phyloP scores from a whole-genome alignment of 1,140 invertebrate species.

The Agraylea sexmaculata region DNA sequence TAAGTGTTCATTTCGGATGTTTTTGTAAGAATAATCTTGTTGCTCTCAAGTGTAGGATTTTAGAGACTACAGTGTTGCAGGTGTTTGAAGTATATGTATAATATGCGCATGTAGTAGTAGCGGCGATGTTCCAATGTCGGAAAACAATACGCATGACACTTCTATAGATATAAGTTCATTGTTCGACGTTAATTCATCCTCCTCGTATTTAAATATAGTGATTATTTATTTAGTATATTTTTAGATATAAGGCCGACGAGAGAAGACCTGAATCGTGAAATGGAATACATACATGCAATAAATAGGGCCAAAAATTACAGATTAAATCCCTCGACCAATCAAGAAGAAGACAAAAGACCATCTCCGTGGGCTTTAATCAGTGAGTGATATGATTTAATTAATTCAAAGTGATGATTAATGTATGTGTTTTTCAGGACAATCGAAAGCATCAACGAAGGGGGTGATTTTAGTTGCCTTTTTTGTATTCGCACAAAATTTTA shows the following conservation, averaged over 20 bases:
- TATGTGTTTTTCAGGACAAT: too few relatives aligned
- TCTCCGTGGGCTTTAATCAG: background rate
- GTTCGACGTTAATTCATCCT: background rate
- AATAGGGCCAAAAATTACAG: background rate
- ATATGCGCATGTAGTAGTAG: too few relatives aligned
- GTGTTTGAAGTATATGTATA: too few relatives aligned
- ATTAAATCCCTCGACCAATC: background rate
- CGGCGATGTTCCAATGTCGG: too few relatives aligned
- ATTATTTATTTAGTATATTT: background rate
- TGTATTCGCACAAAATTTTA: background rate
- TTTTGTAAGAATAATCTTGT: too few relatives aligned
- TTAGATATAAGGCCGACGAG: slow-evolving; percentile 8
- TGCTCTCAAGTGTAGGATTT: too few relatives aligned
- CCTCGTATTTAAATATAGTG: background rate
- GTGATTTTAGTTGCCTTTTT: background rate
- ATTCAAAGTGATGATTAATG: too few relatives aligned
- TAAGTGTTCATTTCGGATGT: too few relatives aligned
- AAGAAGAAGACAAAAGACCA: background rate
- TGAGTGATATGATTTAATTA: background rate
- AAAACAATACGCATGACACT: too few relatives aligned
- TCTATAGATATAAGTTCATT: slow-evolving; percentile 3
- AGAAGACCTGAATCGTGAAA: slow-evolving; percentile 9
- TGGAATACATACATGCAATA: slow-evolving; percentile 5
- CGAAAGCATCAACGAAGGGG: background rate
- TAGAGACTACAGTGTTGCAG: too few relatives aligned